These are phyloP conservation scores for Tipula vernalis DNA, from an alignment of 2,888 invertebrate genomes.

Conservation along the genomic window DNA sequence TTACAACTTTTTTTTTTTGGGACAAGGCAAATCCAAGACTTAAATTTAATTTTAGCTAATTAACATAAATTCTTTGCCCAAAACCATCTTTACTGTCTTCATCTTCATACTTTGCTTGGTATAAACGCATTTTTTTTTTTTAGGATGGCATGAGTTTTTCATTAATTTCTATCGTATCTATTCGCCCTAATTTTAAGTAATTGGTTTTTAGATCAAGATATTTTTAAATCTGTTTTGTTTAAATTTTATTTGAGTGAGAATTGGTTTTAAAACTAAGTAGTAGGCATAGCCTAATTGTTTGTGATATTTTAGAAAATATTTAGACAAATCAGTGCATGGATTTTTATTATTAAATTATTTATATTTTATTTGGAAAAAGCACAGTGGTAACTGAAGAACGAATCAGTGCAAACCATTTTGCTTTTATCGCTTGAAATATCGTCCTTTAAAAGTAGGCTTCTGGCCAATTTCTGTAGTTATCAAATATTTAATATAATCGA, in stretches of 20 bases:
- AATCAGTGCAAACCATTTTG: too few species aligned
- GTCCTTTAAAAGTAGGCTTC: too few species aligned
- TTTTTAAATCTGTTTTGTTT: not conserved
- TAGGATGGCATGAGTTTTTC: not conserved
- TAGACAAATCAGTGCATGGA: not conserved
- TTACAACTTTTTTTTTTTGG: not conserved
- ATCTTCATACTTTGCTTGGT: not conserved
- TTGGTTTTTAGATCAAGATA: not conserved
- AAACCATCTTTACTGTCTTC: not conserved
- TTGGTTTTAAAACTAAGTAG: not conserved
- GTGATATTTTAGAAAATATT: not conserved
- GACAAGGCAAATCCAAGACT: not conserved
- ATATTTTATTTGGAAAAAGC: not conserved
- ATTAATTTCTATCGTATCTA: not conserved
- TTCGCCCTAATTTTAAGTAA: not conserved
- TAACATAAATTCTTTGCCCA: not conserved
- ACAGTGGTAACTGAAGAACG: too few species aligned
- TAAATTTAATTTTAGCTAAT: not conserved
- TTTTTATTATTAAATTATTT: not conserved
- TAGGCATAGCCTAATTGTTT: not conserved
- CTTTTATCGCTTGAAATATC: too few species aligned
- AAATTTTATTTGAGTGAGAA: not conserved
- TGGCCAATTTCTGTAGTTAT: too few species aligned
- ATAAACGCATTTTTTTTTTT: not conserved
- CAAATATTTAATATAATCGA: too few species aligned